Conservation (phyloP, 2,888 invertebrate species). For the Zhengitettix transpicula region DNA sequence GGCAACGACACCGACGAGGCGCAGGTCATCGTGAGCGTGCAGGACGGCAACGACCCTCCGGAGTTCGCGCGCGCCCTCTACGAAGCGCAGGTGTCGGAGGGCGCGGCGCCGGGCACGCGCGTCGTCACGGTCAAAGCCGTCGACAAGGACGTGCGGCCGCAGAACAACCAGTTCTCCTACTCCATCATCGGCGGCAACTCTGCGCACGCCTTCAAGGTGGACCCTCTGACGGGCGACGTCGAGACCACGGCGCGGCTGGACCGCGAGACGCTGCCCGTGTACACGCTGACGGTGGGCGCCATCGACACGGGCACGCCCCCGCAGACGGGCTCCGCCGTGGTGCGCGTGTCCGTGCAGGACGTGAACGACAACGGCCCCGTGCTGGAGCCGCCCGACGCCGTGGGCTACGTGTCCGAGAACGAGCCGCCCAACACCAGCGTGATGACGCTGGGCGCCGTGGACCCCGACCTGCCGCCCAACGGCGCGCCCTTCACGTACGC, state of each 20-base stretch:
- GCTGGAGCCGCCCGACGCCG: slow-evolving; percentile 48
- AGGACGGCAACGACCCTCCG: slow-evolving; percentile 93
- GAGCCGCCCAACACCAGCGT: slow-evolving; percentile 69
- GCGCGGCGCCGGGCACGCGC: slow-evolving; percentile 52
- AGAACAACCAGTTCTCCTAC: slow-evolving; percentile 83
- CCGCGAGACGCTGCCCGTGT: slow-evolving; percentile 58
- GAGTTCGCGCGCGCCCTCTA: slow-evolving; percentile 70
- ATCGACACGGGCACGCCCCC: slow-evolving; percentile 80
- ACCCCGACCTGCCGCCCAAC: slow-evolving; percentile 79
- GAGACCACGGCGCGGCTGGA: slow-evolving; percentile 59
- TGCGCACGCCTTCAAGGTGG: slow-evolving; percentile 72
- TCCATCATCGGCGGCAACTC: slow-evolving; percentile 72
- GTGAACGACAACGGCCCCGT: slow-evolving; percentile 88
- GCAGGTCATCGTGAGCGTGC: slow-evolving; percentile 80
- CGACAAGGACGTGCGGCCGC: slow-evolving; percentile 80
- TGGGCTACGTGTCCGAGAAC: slow-evolving; percentile 72
- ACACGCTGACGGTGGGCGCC: slow-evolving; percentile 65
- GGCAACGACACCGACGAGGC: slow-evolving; percentile 94
- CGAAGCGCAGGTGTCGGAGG: slow-evolving; percentile 67
- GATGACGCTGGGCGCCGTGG: slow-evolving; percentile 69
- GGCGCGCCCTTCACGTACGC: slow-evolving; percentile 78
- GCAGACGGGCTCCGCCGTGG: slow-evolving; percentile 77
- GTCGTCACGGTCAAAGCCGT: slow-evolving; percentile 66
- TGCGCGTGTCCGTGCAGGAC: slow-evolving; percentile 64
- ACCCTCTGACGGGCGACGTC: slow-evolving; percentile 70